Base-by-base conservation (phyloP, 64 coral and sea anemone genomes). In the Pachyseris speciosa region DNA sequence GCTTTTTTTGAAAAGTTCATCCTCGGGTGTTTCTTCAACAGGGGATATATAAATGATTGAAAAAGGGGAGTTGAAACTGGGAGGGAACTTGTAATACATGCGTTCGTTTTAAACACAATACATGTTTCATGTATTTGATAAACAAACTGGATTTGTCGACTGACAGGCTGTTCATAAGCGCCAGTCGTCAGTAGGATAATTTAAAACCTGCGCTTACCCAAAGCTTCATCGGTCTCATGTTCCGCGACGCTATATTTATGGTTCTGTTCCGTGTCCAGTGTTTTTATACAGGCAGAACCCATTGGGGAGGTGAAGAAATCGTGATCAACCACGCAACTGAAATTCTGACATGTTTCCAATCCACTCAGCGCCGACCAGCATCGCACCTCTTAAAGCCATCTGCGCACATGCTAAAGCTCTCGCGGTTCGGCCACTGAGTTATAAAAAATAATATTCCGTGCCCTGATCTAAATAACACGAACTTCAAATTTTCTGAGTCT, bases 101-200 rank as follows among this genome's bases (percentile, higher is more conserved):
- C 19, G 30, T 81, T 40, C 29, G 48, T 27, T 61, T 55, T 60
- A 60, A 63, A 81, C 49, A 80, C 77, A 81, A 81, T 61, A 61
- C 51, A 81, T 81, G 42, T 81, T 81, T 63, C 33, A 63, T 81
- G 36, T 24, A 81, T 81, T 71, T 61, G 60, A 63, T 81, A 81
- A 81, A 81, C 34, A 61, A 81, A 81, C 52, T 40, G 51, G 52
- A 9, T 41, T n/a, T 10, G 77, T 27, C 52, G 31, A n/a, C 20
- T 81, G 77, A 26, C 31, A 39, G 36, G 12, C 20, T 13, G 22
- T 12, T 61, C 67, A 2, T 9, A 17, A 5, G 39, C n/a, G 39
- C 16, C 20, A 3, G 40, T 81, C 26, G 36, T 61, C 60, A 81
- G 34, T 36, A 81, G 40, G 29, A 34, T 26, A 79, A 27, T 25